Percentiles rank a stretch among this genome's conserved stretches.
These are phyloP conservation scores for Scalopus aquaticus DNA, from an alignment of 2,113 vertebrate genomes.

Conservation along the genomic window DNA sequence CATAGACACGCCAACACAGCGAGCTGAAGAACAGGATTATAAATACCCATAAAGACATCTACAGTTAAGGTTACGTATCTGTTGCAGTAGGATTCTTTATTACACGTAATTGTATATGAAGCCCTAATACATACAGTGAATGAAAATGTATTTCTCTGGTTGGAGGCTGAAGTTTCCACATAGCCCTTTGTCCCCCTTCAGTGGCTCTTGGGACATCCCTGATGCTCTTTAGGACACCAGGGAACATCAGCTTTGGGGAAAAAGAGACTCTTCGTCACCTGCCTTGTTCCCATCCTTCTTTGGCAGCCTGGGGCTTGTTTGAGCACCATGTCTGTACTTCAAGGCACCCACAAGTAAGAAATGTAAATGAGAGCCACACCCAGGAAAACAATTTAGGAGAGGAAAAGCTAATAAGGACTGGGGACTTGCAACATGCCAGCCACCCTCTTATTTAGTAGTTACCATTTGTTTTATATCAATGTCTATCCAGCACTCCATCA, in stretches of 20 bases:
- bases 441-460: neutral
- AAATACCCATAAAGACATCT: no score
- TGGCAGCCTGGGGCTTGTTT: neutral
- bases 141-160: neutral
- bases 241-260: neutral
- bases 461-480: no score
- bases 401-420: neutral
- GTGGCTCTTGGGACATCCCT: neutral
- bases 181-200: neutral
- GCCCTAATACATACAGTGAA: neutral
- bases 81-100: neutral
- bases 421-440: neutral
- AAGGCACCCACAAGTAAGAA: neutral
- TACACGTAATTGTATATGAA: neutral
- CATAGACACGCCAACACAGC: accelerated
- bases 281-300: neutral
- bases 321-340: neutral
- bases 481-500: neutral
- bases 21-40: neutral
- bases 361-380: neutral
- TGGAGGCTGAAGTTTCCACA: neutral
- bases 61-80: neutral
- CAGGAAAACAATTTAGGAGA: neutral
- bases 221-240: neutral
- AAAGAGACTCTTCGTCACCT: neutral